phyloP scores from a whole-genome alignment of 2,797 vertebrate species.

The Cynodonichthys magdalenae region DNA sequence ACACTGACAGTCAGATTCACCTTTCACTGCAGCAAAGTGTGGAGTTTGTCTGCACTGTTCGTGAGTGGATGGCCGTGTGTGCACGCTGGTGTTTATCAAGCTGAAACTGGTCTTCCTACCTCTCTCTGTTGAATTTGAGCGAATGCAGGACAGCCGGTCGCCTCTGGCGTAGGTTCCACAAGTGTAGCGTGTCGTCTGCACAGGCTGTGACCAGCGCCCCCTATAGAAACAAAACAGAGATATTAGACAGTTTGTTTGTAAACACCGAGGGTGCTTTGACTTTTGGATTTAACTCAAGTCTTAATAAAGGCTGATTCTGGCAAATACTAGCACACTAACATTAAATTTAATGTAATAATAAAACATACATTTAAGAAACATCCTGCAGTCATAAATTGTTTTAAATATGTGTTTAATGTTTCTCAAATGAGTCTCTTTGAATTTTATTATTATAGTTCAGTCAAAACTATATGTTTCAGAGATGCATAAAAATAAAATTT shows the following conservation, averaged over 20 bases:
- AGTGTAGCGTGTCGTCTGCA: constrained; percentile 94
- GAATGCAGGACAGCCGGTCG: constrained; percentile 95
- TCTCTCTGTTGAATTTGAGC: constrained; percentile 98
- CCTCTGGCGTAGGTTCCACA: constrained; percentile 98
- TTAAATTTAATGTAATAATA: too few species aligned
- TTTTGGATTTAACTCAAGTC: not conserved
- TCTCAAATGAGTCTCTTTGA: too few species aligned
- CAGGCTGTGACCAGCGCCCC: constrained; percentile 96
- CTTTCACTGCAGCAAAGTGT: not conserved
- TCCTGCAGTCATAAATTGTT: too few species aligned
- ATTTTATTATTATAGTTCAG: too few species aligned
- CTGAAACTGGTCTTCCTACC: constrained; percentile 77
- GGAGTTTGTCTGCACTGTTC: not conserved
- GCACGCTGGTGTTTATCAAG: not conserved
- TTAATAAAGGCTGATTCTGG: too few species aligned
- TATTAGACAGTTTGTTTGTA: not conserved
- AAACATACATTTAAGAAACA: too few species aligned
- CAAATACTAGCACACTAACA: too few species aligned
- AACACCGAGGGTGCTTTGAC: not conserved
- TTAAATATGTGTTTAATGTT: too few species aligned
- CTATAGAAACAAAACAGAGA: constrained; percentile 65
- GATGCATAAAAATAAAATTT: too few species aligned
- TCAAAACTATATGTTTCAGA: too few species aligned
- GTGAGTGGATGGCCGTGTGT: not conserved
- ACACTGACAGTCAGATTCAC: not conserved